phyloP scores from a whole-genome alignment of 2,888 invertebrate species.

The Drosophila lacicola region DNA sequence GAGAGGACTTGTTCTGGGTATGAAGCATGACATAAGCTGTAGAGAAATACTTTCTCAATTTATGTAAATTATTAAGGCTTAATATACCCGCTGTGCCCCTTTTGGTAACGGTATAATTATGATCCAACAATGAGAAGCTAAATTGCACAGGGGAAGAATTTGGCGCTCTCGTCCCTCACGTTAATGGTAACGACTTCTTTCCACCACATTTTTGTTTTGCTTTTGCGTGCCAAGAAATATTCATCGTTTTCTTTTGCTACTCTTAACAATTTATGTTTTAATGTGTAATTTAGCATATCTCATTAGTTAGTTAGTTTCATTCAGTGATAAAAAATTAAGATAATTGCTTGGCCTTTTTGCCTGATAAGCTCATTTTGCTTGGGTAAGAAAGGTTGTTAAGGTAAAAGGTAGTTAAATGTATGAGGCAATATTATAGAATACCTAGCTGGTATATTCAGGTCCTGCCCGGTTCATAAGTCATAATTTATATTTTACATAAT shows the following conservation, averaged over 20 bases:
- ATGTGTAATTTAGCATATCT: slow-evolving; percentile 63
- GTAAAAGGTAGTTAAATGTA: background rate
- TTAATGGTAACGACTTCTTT: slow-evolving; percentile 14
- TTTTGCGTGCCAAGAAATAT: slow-evolving; percentile 64
- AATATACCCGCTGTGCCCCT: background rate
- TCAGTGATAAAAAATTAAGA: slow-evolving; percentile 49
- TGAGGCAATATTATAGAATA: background rate
- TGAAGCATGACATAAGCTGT: too few species aligned
- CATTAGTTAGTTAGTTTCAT: slow-evolving; percentile 22
- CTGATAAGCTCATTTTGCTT: slow-evolving; percentile 27
- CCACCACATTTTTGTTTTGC: slow-evolving; percentile 15
- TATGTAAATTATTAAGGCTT: background rate
- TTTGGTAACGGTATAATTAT: slow-evolving; percentile 32
- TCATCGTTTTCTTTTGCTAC: slow-evolving; percentile 18
- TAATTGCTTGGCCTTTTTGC: slow-evolving; percentile 47
- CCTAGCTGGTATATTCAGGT: too few species aligned
- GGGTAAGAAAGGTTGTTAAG: background rate
- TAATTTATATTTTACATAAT: too few species aligned
- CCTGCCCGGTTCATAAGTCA: too few species aligned
- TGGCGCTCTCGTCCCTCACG: slow-evolving; percentile 7
- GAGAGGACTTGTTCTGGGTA: background rate
- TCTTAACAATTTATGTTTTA: slow-evolving; percentile 55
- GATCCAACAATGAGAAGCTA: slow-evolving; percentile 60
- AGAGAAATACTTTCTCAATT: too few species aligned
- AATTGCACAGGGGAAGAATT: slow-evolving; percentile 33